Base-by-base conservation (phyloP, 2,888 invertebrate genomes). In the Masnerella sp. region DNA sequence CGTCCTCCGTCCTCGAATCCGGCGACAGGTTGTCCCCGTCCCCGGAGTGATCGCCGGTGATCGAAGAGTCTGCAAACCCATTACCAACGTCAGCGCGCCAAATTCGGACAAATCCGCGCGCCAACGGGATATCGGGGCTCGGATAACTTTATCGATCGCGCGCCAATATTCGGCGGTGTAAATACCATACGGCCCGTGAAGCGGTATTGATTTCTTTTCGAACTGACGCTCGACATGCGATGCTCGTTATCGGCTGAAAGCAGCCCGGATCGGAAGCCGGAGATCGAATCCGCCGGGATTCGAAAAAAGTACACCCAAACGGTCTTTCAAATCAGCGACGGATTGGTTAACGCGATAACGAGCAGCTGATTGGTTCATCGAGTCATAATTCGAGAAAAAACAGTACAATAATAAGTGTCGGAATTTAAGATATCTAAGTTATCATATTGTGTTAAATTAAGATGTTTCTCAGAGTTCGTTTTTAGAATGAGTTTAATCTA, bases 31-130 rank as follows among this genome's bases (percentile, higher is more conserved):
- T 67, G 7, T 76, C 73, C 17, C 42, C 64, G 18, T 74, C 58
- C 17, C 32, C 70, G 38, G 67, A 71, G 20, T 64, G 71, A 25
- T 62, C 73, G 34, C 73, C 75, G 15, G 71, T 74, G 15, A 61
- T 76, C 18, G 71, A 74, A 9, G 74, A 71, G 56, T 69, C 73
- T 68, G 8, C n/a, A 42, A 69, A n/a, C n/a, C n/a, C n/a, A n/a
- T n/a, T n/a, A n/a, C n/a, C n/a, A n/a, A n/a, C n/a, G n/a, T n/a
- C n/a, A n/a, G n/a, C n/a, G n/a, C n/a, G n/a, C n/a, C n/a, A n/a
- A n/a, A n/a, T n/a, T n/a, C n/a, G n/a, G n/a, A n/a, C n/a, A n/a
- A n/a, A n/a, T n/a, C n/a, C n/a, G n/a, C n/a, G 4, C 14, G 8
- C 14, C 15, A 20, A 34, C 38, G 18, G 9, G 20, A 54, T 40